Conservation (phyloP, 2,797 vertebrate species). For the Hypotaenidia okinawae region DNA sequence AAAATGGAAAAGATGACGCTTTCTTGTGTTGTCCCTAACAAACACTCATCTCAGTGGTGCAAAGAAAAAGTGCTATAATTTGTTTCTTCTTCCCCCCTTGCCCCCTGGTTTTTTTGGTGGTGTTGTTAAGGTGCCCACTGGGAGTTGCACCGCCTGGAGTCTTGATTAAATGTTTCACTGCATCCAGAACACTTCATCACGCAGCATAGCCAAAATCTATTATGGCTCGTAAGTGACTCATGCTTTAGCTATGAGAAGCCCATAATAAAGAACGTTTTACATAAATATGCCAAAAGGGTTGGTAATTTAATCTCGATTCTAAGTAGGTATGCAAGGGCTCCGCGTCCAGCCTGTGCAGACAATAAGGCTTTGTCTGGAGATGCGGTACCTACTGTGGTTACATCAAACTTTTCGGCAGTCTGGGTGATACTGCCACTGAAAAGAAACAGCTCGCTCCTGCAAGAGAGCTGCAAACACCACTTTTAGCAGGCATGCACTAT, state of each 20-base stretch:
- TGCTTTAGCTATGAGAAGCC: constrained; percentile 75
- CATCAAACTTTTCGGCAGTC: not conserved
- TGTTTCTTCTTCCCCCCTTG: not conserved
- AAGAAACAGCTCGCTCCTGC: not conserved
- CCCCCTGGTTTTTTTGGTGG: not conserved
- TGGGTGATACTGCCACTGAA: not conserved
- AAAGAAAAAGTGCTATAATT: constrained; percentile 24
- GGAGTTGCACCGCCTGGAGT: constrained; percentile 69
- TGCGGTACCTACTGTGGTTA: not conserved
- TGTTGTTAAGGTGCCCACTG: constrained; percentile 66
- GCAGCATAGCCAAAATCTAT: constrained; percentile 75
- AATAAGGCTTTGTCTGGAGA: constrained; percentile 64
- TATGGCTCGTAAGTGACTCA: constrained; percentile 78
- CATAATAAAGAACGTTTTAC: constrained; percentile 77
- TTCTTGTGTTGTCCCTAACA: not conserved
- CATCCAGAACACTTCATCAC: constrained; percentile 79
- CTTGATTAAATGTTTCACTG: constrained; percentile 76
- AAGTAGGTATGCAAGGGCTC: constrained; percentile 58
- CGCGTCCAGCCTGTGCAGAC: constrained; percentile 28
- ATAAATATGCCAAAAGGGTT: constrained; percentile 77
- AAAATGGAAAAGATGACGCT: not conserved
- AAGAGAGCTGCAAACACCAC: not conserved
- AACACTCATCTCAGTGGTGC: not conserved
- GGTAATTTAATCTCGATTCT: constrained; percentile 72
- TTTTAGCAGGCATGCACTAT: not conserved